Base-by-base conservation (phyloP, 35 echinoderm and acorn worm species). In the Strongylocentrotus purpuratus region DNA sequence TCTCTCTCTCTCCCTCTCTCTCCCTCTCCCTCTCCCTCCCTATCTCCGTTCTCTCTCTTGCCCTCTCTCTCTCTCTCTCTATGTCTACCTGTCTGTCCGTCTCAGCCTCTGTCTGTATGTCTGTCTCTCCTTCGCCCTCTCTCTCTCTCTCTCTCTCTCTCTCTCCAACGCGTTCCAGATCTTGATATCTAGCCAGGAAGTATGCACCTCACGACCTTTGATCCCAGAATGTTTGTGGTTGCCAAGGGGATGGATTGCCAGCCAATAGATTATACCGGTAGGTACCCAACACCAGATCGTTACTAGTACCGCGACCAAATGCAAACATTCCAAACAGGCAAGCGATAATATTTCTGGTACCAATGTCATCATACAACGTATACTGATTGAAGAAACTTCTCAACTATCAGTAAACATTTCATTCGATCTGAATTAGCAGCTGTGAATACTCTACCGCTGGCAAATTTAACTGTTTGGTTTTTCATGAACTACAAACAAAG, bases 191-290 rank as follows among this genome's bases (percentile, higher is more conserved):
- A 70, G 61, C 61, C 18, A 70, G 61, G 61, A 70, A 70, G 61
- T 70, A 70, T 25, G 61, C 61, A 70, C 61, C 6, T 70, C 61
- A 70, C 61, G 61, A 70, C 61, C 61, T 70, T 70, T 70, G 65
- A n/a, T 78, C 65, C 65, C 65, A 78, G 65, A 78, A 78, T 78
- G 65, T 78, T 78, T 78, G 22, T n/a, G 22, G 65, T 78, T 78
- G 22, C 25, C 65, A 78, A 22, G 22, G 65, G 25, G 65, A 78
- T 78, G 65, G 65, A 78, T 78, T 78, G 65, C 65, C 18, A 78
- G 65, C 65, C 65, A 78, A 78, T 78, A 78, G 20, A 78, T 18
- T 28, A n/a, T n/a, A n/a, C n/a, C n/a, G n/a, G 35, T 41, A 7
- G 65, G 3, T 78, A 15, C 65, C 28, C 65, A 70, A 70, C 48